phyloP scores from a whole-genome alignment of 2,888 invertebrate genomes.

The Acrobasis repandana region DNA sequence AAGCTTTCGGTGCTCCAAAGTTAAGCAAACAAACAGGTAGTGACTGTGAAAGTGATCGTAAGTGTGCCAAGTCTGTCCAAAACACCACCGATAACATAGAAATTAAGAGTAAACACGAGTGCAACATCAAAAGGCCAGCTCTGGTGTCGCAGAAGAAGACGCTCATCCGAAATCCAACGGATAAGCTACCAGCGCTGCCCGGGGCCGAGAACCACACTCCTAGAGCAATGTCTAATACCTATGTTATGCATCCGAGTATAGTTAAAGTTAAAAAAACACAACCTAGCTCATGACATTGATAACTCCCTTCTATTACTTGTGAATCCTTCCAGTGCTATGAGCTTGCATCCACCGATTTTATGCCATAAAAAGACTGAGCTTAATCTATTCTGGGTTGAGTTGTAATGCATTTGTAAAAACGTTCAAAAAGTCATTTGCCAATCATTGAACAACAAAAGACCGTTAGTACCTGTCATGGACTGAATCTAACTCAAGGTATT shows the following conservation, averaged over 20 bases:
- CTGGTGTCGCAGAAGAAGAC: constrained; percentile 83
- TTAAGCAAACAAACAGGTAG: constrained; percentile 67
- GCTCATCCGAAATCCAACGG: constrained; percentile 87
- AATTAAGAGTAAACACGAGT: constrained; percentile 70
- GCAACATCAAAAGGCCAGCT: constrained; percentile 85
- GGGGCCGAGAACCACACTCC: constrained; percentile 79
- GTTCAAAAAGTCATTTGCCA: background rate
- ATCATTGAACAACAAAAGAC: too few species aligned
- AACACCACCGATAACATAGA: constrained; percentile 75
- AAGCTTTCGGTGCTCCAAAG: constrained; percentile 91
- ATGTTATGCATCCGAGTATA: constrained; percentile 82
- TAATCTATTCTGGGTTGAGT: constrained; percentile 5
- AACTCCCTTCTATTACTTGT: constrained; percentile 51
- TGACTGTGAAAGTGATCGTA: constrained; percentile 76
- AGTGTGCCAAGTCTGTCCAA: constrained; percentile 69
- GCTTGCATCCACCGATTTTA: constrained; percentile 61
- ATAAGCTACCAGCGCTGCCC: constrained; percentile 87
- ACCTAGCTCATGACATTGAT: constrained; percentile 69
- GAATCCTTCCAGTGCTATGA: constrained; percentile 81
- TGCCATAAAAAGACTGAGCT: constrained; percentile 68
- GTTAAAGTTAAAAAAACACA: constrained; percentile 71
- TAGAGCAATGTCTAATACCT: constrained; percentile 87
- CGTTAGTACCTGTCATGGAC: too few species aligned
- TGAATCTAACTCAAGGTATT: too few species aligned
- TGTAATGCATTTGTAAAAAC: constrained; percentile 17